Percentiles rank a stretch among this genome's conserved stretches.
Conservation (phyloP, 2,113 vertebrate species). For the Oreocharis arfaki region DNA sequence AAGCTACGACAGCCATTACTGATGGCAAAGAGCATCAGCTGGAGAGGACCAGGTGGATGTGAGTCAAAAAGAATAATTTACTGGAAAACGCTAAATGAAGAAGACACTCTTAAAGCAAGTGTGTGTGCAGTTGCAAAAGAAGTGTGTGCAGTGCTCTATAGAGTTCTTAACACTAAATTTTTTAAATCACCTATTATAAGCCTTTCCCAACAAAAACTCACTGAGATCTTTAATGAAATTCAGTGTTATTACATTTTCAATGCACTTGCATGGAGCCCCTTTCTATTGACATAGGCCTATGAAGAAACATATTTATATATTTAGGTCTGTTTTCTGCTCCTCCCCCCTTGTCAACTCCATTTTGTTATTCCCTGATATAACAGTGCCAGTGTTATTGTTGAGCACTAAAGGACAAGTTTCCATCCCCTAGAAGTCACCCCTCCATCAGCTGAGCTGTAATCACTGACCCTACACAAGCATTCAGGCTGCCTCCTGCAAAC, state of each 20-base stretch:
- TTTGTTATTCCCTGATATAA: not conserved
- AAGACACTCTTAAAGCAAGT: not conserved
- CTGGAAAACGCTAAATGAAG: not conserved
- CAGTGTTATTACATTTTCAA: not conserved
- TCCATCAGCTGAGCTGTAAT: not conserved
- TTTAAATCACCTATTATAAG: not conserved
- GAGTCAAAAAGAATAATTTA: not conserved
- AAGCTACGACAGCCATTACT: not conserved
- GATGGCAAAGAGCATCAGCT: not conserved
- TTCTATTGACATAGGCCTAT: not conserved
- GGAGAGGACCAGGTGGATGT: not conserved
- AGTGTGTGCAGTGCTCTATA: not conserved
- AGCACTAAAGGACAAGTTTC: not conserved
- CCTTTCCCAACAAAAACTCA: not conserved
- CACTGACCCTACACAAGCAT: not conserved
- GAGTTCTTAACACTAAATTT: not conserved
- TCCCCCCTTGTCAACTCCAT: not conserved
- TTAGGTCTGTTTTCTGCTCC: not conserved
- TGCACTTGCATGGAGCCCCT: not conserved
- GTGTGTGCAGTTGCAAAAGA: not conserved
- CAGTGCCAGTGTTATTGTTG: rapidly evolving
- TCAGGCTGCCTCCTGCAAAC: not conserved
- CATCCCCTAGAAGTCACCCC: not conserved
- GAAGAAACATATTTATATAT: not conserved
- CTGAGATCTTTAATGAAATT: not conserved